Base-by-base conservation (phyloP, 1,140 invertebrate genomes). In the Calephelis nemesis region DNA sequence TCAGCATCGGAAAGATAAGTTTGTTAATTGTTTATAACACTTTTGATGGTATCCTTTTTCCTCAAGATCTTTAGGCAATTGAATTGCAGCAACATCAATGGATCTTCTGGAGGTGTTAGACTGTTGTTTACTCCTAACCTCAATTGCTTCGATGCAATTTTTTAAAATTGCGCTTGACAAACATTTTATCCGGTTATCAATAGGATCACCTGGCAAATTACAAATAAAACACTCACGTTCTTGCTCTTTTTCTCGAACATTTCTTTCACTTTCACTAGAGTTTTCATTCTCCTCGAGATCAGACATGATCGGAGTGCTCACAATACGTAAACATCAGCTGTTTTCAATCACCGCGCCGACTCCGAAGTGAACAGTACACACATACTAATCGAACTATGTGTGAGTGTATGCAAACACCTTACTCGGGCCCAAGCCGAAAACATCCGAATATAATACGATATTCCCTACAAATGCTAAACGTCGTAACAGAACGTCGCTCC, bases 331-430 rank as follows among this genome's bases (percentile, higher is more conserved):
- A 54, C 52, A 39, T 30, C 52, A 54, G 52, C 52, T 54, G 19
- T 39, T 54, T 54, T 54, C 19, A 54, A 54, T 54, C 52, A 30
- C 52, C 19, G 52, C 52, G 19, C 11, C 52, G 52, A 54, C 52
- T 54, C 52, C 52, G 52, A 54, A 54, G 19, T 15, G 50, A 54
- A 54, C 50, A 54, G 13, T 54, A 54, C 50, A 54, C 50, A 54
- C 50, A 54, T 54, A 54, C 50, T 54, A 52, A 52, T 52, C 49
- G 49, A 52, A 52, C 49, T 52, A 52, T 52, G 49, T 52, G 49
- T 52, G 13, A 52, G 49, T n/a, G 49, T 15, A 15, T n/a, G 5
- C 49, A 5, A 58, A 58, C 52, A 54, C 52, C 52, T 11, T 54
- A 54, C 52, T 48, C 47, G 47, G 47, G 47, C 7, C 47, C 47